phyloP scores from a whole-genome alignment of 2,888 invertebrate genomes.

The Oxytorus armatus region DNA sequence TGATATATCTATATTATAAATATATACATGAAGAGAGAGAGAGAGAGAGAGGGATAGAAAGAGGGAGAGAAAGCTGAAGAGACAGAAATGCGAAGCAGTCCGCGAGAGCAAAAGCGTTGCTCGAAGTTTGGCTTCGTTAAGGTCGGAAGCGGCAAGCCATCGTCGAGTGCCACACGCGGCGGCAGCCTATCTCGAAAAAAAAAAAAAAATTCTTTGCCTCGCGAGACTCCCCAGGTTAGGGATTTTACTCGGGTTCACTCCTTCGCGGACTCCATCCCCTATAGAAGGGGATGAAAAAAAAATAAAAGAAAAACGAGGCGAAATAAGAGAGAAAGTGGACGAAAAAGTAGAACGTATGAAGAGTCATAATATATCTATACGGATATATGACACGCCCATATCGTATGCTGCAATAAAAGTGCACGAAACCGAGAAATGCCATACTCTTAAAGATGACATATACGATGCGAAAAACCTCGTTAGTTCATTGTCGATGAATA shows the following conservation, averaged over 20 bases:
- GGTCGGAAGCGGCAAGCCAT: constrained; percentile 48
- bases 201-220: constrained; percentile 52
- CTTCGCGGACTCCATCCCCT: constrained; percentile 19
- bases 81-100: constrained; percentile 28
- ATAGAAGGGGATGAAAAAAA: constrained; percentile 25
- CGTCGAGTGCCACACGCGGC: constrained; percentile 45
- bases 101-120: constrained; percentile 14
- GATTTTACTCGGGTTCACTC: constrained; percentile 26
- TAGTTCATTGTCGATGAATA: too few relatives aligned
- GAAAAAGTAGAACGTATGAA: constrained; percentile 52
- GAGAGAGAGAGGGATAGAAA: constrained; percentile 42
- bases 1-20: constrained; percentile 1
- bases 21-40: not conserved
- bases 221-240: constrained; percentile 3
- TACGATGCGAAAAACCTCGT: constrained; percentile 50
- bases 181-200: constrained; percentile 57
- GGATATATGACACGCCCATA: constrained; percentile 7
- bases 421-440: constrained; percentile 5
- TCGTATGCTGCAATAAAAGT: constrained; percentile 14
- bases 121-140: constrained; percentile 65
- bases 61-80: constrained; percentile 45
- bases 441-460: constrained; percentile 32
- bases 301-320: constrained; percentile 22
- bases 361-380: constrained; percentile 4
- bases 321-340: constrained; percentile 32